A percentile compares a stretch with the other conserved stretches of the same genome.
Conservation (phyloP, 37 sponge, comb jelly and placozoan genomes). For the Bolinopsis microptera region DNA sequence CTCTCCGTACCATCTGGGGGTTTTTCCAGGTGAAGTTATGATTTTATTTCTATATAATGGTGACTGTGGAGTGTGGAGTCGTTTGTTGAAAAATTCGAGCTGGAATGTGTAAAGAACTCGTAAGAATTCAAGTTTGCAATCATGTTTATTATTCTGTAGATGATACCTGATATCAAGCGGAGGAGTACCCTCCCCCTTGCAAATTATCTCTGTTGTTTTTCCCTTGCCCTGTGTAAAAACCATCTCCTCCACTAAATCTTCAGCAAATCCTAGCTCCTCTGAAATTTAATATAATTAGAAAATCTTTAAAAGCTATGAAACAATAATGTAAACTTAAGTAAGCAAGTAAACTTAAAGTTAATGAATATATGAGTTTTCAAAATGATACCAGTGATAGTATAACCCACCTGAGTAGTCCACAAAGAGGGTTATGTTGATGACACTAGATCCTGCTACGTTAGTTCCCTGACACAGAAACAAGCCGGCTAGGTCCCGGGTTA, state of each 20-base stretch:
- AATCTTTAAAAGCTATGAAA: too few relatives aligned
- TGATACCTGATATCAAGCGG: conserved; percentile 11
- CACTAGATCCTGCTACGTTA: conserved; percentile 3
- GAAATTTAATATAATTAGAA: too few relatives aligned
- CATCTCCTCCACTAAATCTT: not conserved
- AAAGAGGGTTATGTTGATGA: conserved; percentile 35
- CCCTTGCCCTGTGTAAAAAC: not conserved
- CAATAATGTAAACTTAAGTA: too few relatives aligned
- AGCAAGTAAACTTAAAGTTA: too few relatives aligned
- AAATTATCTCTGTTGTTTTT: not conserved
- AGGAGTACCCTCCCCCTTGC: conserved; percentile 9
- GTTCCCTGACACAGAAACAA: conserved; percentile 12
- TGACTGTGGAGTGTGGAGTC: too few relatives aligned
- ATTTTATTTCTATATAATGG: not conserved
- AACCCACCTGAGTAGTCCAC: conserved; percentile 14
- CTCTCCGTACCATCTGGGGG: conserved; percentile 44
- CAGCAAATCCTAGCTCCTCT: conserved; percentile 41
- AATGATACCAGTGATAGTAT: too few relatives aligned
- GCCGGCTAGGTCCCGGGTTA: conserved; percentile 14
- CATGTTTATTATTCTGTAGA: not conserved
- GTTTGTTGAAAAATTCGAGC: too few relatives aligned
- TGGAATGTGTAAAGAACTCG: too few relatives aligned
- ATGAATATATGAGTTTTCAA: too few relatives aligned
- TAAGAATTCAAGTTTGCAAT: too few relatives aligned
- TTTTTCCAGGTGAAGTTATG: not conserved